Evolutionary conservation across 2,888 invertebrate genomes (phyloP).

Genomic region (Parnassius smintheus): DNA sequence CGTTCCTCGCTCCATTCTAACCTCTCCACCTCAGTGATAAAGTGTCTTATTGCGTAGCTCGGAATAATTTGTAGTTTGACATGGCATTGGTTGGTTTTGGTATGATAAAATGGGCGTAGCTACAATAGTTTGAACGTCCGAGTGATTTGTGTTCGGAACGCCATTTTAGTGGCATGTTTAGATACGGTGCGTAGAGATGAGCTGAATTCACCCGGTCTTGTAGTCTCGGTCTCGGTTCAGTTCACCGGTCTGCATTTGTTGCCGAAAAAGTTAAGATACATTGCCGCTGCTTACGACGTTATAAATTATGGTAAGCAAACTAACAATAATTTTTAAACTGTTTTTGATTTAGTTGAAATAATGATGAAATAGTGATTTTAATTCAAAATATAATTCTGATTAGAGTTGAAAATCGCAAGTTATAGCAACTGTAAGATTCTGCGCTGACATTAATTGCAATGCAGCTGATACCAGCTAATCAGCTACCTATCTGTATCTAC

Average conservation of each 20-base stretch:
- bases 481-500: neutral
- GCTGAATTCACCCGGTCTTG: slow-evolving; percentile 8
- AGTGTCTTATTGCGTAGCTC: slow-evolving; percentile 26
- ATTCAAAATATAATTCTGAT: no score
- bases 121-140: slow-evolving; percentile 56
- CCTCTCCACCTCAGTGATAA: slow-evolving; percentile 32
- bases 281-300: no score
- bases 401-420: no score
- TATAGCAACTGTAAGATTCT: no score
- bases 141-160: slow-evolving; percentile 45
- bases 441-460: neutral
- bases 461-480: neutral
- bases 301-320: slow-evolving; percentile 17
- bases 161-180: slow-evolving; percentile 35
- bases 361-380: no score
- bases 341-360: no score
- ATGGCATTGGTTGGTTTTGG: slow-evolving; percentile 76
- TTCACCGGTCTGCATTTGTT: neutral
- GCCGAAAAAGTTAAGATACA: neutral
- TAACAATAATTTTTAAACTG: neutral
- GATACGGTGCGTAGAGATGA: slow-evolving; percentile 29
- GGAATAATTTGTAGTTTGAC: slow-evolving; percentile 50
- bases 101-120: slow-evolving; percentile 73
- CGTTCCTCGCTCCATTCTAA: slow-evolving; percentile 26
- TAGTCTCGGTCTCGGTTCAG: neutral